A percentile compares a stretch with the other conserved stretches of the same genome.
These are phyloP conservation scores for Trachelus troglodyta DNA, from an alignment of 2,888 invertebrate species.

Conservation along the genomic window DNA sequence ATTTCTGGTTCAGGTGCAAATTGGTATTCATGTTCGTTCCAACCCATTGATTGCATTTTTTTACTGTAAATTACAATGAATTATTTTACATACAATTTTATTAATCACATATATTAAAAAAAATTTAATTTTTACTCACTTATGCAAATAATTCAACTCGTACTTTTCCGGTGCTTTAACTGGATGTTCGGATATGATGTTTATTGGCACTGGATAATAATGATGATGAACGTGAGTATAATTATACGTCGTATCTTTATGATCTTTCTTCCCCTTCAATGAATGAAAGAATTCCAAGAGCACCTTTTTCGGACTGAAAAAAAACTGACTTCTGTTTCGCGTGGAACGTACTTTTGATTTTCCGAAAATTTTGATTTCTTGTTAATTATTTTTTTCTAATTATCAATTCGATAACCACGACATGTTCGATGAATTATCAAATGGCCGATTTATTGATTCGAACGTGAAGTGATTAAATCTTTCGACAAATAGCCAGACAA, in stretches of 20 bases:
- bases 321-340: background rate
- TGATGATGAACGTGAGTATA: constrained; percentile 53
- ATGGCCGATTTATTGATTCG: no score
- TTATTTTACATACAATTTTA: background rate
- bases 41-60: constrained; percentile 41
- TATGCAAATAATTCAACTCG: constrained; percentile 38
- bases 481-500: constrained; percentile 41
- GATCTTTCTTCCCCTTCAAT: constrained; percentile 37
- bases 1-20: constrained; percentile 36
- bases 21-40: constrained; percentile 42
- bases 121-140: constrained; percentile 30
- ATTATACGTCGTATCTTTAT: constrained; percentile 29
- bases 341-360: background rate
- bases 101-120: background rate
- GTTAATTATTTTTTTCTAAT: background rate
- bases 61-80: constrained; percentile 32
- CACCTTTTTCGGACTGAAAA: constrained; percentile 41
- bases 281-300: constrained; percentile 40
- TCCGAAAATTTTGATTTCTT: background rate
- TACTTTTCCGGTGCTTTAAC: constrained; percentile 38
- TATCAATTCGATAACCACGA: no score
- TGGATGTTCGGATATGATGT: constrained; percentile 28
- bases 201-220: constrained; percentile 46
- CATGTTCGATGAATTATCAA: no score
- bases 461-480: constrained; percentile 28